phyloP scores from a whole-genome alignment of 1,140 invertebrate genomes.

The Uloborus diversus region DNA sequence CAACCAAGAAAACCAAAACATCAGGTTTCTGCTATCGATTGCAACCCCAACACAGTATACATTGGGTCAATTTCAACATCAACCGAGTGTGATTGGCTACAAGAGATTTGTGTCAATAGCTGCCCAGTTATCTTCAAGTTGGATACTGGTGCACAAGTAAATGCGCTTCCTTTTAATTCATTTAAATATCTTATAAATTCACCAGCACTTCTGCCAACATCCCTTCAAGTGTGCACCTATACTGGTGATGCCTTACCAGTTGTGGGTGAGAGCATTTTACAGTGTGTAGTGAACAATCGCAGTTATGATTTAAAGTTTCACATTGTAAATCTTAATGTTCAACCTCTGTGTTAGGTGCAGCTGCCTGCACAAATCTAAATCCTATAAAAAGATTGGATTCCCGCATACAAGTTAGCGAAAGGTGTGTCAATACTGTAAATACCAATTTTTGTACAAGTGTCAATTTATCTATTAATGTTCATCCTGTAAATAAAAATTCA shows the following conservation, averaged over 20 bases:
- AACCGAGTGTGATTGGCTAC: neutral
- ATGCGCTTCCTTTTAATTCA: neutral
- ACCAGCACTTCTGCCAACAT: no score
- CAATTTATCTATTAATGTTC: no score
- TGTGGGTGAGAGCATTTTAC: no score
- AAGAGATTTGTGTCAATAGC: neutral
- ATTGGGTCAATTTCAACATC: neutral
- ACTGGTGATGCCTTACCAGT: no score
- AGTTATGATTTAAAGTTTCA: no score
- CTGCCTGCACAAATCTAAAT: neutral
- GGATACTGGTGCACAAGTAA: constrained; percentile 17
- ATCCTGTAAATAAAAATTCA: no score
- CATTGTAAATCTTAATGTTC: no score
- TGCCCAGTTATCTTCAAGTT: neutral
- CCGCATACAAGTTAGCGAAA: no score
- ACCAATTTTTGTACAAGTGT: no score
- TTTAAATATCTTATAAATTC: neutral
- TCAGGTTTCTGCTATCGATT: neutral
- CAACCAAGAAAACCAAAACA: neutral
- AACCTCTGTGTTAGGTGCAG: neutral
- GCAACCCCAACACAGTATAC: neutral
- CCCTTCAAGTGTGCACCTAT: no score
- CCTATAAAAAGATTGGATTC: neutral
- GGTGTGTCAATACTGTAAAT: no score
- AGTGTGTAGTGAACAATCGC: no score